Percentiles rank a stretch among this genome's conserved stretches.
Evolutionary conservation across 1,140 invertebrate species (phyloP).

Genomic region (Drosophila neocordata): DNA sequence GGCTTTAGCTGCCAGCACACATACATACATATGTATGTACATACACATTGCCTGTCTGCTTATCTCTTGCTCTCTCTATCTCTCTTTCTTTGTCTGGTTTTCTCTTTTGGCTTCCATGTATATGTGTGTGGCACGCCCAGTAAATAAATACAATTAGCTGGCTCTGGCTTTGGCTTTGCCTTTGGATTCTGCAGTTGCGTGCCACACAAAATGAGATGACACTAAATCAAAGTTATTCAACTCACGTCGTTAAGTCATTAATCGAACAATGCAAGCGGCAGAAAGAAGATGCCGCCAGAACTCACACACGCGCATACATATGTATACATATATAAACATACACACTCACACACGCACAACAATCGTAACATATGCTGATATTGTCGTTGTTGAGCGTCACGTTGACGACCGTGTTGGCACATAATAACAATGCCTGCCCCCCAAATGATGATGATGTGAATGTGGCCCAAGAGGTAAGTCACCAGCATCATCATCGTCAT

Average conservation of each 20-base stretch:
- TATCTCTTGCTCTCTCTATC: not conserved
- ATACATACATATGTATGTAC: not conserved
- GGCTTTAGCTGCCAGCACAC: slow-evolving; percentile 25
- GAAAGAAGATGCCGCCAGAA: slow-evolving; percentile 51
- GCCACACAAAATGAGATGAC: slow-evolving; percentile 72
- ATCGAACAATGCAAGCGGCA: slow-evolving; percentile 75
- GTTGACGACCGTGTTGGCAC: slow-evolving; percentile 76
- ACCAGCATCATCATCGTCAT: slow-evolving; percentile 7
- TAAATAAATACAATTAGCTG: slow-evolving; percentile 79
- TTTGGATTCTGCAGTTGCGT: slow-evolving; percentile 26
- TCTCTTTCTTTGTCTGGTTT: not conserved
- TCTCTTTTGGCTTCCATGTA: not conserved
- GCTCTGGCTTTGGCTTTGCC: slow-evolving; percentile 20
- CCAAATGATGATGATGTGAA: slow-evolving; percentile 32
- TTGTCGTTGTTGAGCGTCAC: slow-evolving; percentile 56
- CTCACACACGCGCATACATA: slow-evolving; percentile 10
- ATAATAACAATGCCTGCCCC: slow-evolving; percentile 55
- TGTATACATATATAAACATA: not conserved
- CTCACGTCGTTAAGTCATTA: slow-evolving; percentile 81
- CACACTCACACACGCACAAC: slow-evolving; percentile 4
- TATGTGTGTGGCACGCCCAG: slow-evolving; percentile 40
- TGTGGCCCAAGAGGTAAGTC: slow-evolving; percentile 54
- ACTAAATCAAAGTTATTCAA: slow-evolving; percentile 81
- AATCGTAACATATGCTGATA: slow-evolving; percentile 74
- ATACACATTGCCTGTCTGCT: not conserved